These are phyloP conservation scores for Sciurus niger DNA, from an alignment of 2,113 vertebrate species.

Conservation along the genomic window DNA sequence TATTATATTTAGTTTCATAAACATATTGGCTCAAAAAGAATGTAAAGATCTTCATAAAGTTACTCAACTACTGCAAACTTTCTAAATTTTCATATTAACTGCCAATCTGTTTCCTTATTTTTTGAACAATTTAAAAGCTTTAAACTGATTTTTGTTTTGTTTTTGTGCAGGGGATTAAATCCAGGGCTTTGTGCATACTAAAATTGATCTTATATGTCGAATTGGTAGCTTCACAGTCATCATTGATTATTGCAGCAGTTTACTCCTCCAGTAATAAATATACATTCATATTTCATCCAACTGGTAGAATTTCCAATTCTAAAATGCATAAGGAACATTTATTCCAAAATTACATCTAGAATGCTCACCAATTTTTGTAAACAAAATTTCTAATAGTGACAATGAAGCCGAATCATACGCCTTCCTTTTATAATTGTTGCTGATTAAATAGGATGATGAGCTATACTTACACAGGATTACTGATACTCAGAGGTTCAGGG, in stretches of 20 bases:
- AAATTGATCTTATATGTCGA: not conserved
- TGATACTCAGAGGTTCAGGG: not conserved
- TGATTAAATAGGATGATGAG: not conserved
- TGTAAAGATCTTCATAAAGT: not conserved
- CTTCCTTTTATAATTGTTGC: not conserved
- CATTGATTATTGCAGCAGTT: constrained; percentile 9
- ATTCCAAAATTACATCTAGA: constrained; percentile 19
- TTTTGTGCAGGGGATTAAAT: not conserved
- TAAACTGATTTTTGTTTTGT: not conserved
- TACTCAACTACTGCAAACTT: not conserved
- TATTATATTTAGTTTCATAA: constrained; percentile 47
- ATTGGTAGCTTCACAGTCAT: constrained; percentile 14
- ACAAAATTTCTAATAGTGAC: constrained; percentile 30
- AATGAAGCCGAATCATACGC: not conserved
- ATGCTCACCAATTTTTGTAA: constrained; percentile 19
- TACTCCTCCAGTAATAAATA: not conserved
- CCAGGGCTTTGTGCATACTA: not conserved
- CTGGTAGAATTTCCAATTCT: not conserved
- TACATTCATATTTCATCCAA: not conserved
- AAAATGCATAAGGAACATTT: constrained; percentile 11
- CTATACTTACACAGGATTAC: not conserved
- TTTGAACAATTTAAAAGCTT: constrained; percentile 9
- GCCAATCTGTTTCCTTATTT: not conserved
- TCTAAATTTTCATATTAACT: constrained; percentile 13
- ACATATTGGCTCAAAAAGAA: not conserved